Conservation (phyloP, 2,113 vertebrate genomes). For the Thamnophis sirtalis region DNA sequence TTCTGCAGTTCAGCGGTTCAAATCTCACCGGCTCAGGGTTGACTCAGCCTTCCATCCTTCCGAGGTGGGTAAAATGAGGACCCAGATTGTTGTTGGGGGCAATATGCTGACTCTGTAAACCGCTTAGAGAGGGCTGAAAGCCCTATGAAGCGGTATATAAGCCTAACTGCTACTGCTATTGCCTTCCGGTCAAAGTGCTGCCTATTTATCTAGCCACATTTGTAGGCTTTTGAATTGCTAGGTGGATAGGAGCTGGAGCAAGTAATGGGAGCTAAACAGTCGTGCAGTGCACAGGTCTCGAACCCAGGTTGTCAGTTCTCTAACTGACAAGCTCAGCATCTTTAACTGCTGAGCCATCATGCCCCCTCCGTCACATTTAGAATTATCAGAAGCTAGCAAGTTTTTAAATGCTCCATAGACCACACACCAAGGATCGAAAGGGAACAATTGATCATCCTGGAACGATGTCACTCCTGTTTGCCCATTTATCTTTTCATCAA, state of each 20-base stretch:
- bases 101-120: no score
- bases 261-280: neutral
- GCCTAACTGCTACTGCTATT: no score
- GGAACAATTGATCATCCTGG: neutral
- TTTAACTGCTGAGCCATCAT: neutral
- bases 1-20: no score
- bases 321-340: neutral
- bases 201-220: neutral
- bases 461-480: neutral
- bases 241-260: neutral
- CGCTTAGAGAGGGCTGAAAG: no score
- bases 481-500: neutral
- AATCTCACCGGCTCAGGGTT: no score
- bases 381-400: neutral
- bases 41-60: no score
- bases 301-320: neutral
- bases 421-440: neutral
- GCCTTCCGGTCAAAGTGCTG: neutral
- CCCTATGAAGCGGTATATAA: no score
- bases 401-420: neutral
- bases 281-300: neutral
- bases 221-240: neutral
- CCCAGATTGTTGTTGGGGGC: no score
- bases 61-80: no score
- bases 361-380: neutral